Conservation (phyloP, 2,113 vertebrate species). For the Cyphomyrus discorhynchus region DNA sequence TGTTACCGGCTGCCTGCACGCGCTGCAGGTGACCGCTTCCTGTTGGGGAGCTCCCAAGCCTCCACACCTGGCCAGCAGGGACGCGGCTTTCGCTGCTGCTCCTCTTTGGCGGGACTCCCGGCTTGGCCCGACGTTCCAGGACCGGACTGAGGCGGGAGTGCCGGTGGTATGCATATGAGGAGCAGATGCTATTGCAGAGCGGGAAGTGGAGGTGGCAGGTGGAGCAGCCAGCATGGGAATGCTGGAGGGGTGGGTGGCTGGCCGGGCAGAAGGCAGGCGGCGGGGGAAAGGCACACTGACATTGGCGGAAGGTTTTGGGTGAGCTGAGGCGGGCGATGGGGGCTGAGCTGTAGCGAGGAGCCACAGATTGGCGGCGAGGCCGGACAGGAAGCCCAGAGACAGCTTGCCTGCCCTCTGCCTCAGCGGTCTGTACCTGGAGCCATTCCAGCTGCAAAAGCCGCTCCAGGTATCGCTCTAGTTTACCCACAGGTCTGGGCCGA, state of each 20-base stretch:
- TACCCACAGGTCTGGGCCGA: constrained; percentile 59
- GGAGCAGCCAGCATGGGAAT: constrained; percentile 51
- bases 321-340: constrained; percentile 63
- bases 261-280: constrained; percentile 47
- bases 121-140: constrained; percentile 48
- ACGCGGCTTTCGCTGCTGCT: constrained; percentile 64
- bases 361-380: constrained; percentile 37
- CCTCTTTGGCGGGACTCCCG: constrained; percentile 46
- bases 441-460: constrained; percentile 82
- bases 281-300: constrained; percentile 53
- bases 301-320: constrained; percentile 57
- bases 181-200: constrained; percentile 63
- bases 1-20: constrained; percentile 54
- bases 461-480: constrained; percentile 73
- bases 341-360: constrained; percentile 61
- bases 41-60: constrained; percentile 50
- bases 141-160: constrained; percentile 64
- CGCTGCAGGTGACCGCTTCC: constrained; percentile 51
- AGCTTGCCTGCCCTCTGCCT: constrained; percentile 61
- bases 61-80: constrained; percentile 41
- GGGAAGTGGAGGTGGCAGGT: constrained; percentile 64
- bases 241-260: constrained; percentile 45
- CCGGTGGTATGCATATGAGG: constrained; percentile 60
- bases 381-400: constrained; percentile 38
- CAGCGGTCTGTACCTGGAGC: constrained; percentile 81